phyloP scores from a whole-genome alignment of 2,888 invertebrate genomes.

The Ecdyonurus torrentis region DNA sequence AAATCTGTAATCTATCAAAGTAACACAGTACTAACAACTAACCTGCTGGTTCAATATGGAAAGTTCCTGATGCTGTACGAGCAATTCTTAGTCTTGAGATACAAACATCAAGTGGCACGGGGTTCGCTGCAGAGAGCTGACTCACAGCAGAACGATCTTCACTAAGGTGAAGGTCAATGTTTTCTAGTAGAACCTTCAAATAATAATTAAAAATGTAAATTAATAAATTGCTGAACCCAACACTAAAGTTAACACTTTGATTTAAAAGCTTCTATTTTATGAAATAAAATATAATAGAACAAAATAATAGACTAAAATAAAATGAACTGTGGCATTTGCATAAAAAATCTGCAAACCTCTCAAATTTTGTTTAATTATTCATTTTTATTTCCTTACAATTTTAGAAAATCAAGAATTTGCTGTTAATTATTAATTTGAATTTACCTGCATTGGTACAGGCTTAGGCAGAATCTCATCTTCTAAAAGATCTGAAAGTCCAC shows the following conservation, averaged over 20 bases:
- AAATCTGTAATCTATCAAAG: too few species aligned
- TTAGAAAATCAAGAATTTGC: too few species aligned
- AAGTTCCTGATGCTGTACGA: slow-evolving; percentile 55
- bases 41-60: slow-evolving; percentile 45
- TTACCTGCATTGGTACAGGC: slow-evolving; percentile 70
- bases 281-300: too few species aligned
- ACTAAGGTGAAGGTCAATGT: slow-evolving; percentile 54
- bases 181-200: slow-evolving; percentile 51
- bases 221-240: slow-evolving; percentile 6
- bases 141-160: slow-evolving; percentile 71
- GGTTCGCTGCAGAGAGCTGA: slow-evolving; percentile 66
- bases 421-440: too few species aligned
- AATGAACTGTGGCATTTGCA: too few species aligned
- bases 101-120: slow-evolving; percentile 58
- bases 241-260: not conserved
- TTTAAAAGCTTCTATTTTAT: slow-evolving; percentile 2
- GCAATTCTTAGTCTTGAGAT: slow-evolving; percentile 51
- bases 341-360: too few species aligned
- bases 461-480: slow-evolving; percentile 73
- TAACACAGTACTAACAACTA: too few species aligned
- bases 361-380: too few species aligned
- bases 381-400: too few species aligned
- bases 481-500: slow-evolving; percentile 63
- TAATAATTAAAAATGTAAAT: slow-evolving; percentile 9
- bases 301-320: too few species aligned